Conservation (phyloP, 2,797 vertebrate genomes). For the Microctenopoma stevenorrisi region DNA sequence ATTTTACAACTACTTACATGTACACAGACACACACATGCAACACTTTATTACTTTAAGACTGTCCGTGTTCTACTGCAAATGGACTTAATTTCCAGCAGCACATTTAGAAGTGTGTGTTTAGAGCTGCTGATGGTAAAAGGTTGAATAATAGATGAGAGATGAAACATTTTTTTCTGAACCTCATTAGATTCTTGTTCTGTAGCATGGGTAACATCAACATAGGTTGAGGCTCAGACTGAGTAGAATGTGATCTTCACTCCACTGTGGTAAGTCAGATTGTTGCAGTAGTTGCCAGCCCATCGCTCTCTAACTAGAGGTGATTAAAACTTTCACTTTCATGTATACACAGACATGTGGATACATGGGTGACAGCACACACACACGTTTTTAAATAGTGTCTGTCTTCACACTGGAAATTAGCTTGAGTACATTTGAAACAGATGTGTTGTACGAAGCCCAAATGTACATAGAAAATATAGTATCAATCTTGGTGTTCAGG, state of each 20-base stretch:
- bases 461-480: constrained; percentile 4
- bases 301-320: constrained; percentile 69
- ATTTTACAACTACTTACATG: not conserved
- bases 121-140: constrained; percentile 26
- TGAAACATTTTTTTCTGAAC: constrained; percentile 9
- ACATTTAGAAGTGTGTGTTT: constrained; percentile 9
- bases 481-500: constrained; percentile 43
- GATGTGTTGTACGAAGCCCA: constrained; percentile 8
- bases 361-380: constrained; percentile 21
- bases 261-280: constrained; percentile 36
- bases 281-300: constrained; percentile 55
- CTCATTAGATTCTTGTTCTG: too few species aligned
- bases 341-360: constrained; percentile 14
- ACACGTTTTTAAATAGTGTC: constrained; percentile 19
- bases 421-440: constrained; percentile 22
- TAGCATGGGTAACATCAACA: too few species aligned
- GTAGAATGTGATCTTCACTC: constrained; percentile 20
- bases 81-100: constrained; percentile 15
- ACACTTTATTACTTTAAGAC: constrained; percentile 8
- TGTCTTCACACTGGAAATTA: constrained; percentile 17
- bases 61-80: constrained; percentile 19
- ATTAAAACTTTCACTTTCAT: constrained; percentile 58
- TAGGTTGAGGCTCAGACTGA: not conserved
- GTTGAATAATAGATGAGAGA: constrained; percentile 44
- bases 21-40: not conserved